These are phyloP conservation scores for Oryzaephilus surinamensis DNA, from an alignment of 1,140 invertebrate species.

Conservation along the genomic window DNA sequence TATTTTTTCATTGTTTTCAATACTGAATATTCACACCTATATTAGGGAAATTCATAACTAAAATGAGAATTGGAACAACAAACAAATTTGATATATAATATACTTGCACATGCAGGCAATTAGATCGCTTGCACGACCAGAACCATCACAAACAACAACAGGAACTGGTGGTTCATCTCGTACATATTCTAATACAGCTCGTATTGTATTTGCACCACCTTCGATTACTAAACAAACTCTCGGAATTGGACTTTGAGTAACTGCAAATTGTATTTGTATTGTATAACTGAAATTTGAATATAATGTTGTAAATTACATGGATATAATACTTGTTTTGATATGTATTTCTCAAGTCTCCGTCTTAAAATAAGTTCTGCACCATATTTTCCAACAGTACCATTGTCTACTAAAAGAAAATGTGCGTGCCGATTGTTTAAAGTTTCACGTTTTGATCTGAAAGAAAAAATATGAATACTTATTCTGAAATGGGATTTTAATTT, in stretches of 20 bases:
- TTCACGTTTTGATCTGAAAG: conserved; percentile 74
- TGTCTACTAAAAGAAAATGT: conserved; percentile 94
- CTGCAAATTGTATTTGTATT: too few species aligned
- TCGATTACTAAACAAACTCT: conserved; percentile 92
- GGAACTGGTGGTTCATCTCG: too few species aligned
- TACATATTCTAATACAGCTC: too few species aligned
- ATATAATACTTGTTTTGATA: too few species aligned
- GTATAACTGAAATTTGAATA: too few species aligned
- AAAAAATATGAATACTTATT: too few species aligned
- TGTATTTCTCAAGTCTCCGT: conserved; percentile 87
- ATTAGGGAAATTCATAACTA: conserved; percentile 5
- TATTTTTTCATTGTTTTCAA: conserved; percentile 82
- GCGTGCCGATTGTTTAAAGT: conserved; percentile 93
- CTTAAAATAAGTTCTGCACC: conserved; percentile 86
- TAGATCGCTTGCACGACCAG: too few species aligned
- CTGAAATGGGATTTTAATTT: too few species aligned
- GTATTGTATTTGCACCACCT: too few species aligned
- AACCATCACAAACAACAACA: too few species aligned
- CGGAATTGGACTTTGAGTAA: conserved; percentile 87
- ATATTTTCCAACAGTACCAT: conserved; percentile 88
- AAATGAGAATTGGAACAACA: conserved; percentile 74
- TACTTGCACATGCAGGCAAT: conserved; percentile 94
- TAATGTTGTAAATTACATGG: conserved; percentile 73
- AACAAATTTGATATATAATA: too few species aligned
- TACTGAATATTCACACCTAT: too few species aligned